These are phyloP conservation scores for Elymnias hypermnestra DNA, from an alignment of 1,140 invertebrate species.

Conservation along the genomic window DNA sequence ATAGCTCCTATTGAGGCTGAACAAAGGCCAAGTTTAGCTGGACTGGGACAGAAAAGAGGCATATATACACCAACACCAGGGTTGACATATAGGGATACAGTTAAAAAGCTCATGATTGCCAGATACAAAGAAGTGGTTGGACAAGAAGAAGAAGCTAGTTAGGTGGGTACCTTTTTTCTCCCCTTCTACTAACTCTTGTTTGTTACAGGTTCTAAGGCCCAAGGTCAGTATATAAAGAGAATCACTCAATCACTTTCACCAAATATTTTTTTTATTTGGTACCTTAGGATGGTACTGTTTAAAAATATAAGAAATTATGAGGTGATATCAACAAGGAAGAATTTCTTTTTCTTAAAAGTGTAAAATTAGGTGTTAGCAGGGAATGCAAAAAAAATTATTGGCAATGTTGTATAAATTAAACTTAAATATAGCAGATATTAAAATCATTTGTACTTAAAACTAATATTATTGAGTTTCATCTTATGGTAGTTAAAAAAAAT, in stretches of 20 bases:
- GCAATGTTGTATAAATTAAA: too few relatives aligned
- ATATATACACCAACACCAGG: slow-evolving; percentile 86
- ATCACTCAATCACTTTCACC: neutral
- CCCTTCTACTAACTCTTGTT: slow-evolving; percentile 26
- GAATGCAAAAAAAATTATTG: too few relatives aligned
- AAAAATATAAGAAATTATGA: too few relatives aligned
- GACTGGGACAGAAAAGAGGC: slow-evolving; percentile 84
- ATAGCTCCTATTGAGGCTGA: slow-evolving; percentile 92
- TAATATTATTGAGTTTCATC: too few relatives aligned
- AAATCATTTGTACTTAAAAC: too few relatives aligned
- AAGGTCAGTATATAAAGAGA: slow-evolving; percentile 34
- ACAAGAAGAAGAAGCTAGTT: slow-evolving; percentile 55
- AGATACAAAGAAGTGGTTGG: slow-evolving; percentile 87
- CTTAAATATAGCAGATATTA: too few relatives aligned
- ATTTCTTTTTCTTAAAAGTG: too few relatives aligned
- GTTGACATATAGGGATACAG: slow-evolving; percentile 93
- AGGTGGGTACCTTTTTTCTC: slow-evolving; percentile 37
- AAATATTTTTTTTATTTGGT: neutral
- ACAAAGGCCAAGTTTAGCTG: slow-evolving; percentile 80
- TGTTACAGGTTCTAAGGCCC: slow-evolving; percentile 41
- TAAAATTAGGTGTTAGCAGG: too few relatives aligned
- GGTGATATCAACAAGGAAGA: too few relatives aligned
- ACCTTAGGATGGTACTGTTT: too few relatives aligned
- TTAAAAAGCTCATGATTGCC: slow-evolving; percentile 93
- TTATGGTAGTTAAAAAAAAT: too few relatives aligned